A percentile compares a stretch with the other conserved stretches of the same genome.
Conservation (phyloP, 2,113 vertebrate species). For the Girardinichthys multiradiatus region DNA sequence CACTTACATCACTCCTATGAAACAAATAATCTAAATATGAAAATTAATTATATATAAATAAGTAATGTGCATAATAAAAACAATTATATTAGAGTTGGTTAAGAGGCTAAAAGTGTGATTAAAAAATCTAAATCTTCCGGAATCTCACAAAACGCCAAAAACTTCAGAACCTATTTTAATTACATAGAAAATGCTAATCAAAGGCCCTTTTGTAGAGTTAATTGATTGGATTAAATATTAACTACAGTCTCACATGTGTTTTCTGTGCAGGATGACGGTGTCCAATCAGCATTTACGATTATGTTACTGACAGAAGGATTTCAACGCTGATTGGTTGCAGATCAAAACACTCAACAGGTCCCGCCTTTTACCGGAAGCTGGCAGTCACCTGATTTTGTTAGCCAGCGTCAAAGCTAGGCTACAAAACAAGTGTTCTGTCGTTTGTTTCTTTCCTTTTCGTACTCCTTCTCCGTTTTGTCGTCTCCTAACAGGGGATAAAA, state of each 20-base stretch:
- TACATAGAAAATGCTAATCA: background rate
- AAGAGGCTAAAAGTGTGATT: no score
- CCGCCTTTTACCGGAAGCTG: constrained; percentile 77
- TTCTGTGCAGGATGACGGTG: background rate
- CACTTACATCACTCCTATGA: no score
- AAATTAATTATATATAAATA: no score
- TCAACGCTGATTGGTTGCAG: constrained; percentile 52
- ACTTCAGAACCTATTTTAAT: background rate
- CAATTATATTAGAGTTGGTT: no score
- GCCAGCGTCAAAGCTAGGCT: constrained; percentile 31
- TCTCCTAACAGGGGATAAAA: background rate
- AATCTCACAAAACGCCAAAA: background rate
- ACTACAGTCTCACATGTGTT: constrained; percentile 45
- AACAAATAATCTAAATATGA: no score
- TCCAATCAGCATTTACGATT: constrained; percentile 51
- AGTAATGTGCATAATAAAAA: no score
- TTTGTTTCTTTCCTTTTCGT: constrained; percentile 10
- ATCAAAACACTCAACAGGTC: constrained; percentile 15
- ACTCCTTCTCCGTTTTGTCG: background rate
- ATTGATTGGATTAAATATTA: constrained; percentile 40
- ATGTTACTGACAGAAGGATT: background rate
- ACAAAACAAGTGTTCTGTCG: constrained; percentile 31
- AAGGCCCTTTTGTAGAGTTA: constrained; percentile 16
- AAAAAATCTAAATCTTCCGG: no score
- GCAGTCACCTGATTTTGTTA: constrained; percentile 78